phyloP scores from a whole-genome alignment of 2,797 vertebrate genomes.

The Leucoraja ocellata region DNA sequence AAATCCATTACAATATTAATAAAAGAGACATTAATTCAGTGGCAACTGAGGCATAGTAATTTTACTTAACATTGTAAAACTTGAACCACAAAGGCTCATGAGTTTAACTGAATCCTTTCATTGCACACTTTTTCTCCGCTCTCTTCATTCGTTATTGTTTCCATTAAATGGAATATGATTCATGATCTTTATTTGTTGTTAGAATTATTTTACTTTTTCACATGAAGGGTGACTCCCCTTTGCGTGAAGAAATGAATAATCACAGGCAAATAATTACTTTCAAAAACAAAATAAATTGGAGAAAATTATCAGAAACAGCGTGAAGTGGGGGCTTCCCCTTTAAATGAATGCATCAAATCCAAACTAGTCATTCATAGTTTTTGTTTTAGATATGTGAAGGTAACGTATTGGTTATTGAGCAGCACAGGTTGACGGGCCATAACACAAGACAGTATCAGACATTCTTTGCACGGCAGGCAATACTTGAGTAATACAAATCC shows the following conservation, averaged over 20 bases:
- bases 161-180: background rate
- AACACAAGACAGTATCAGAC: background rate
- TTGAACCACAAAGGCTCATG: constrained; percentile 9
- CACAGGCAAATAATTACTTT: background rate
- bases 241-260: constrained; percentile 17
- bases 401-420: background rate
- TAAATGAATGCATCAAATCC: background rate
- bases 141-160: background rate
- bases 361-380: constrained; percentile 1
- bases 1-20: constrained; percentile 27
- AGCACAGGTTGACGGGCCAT: background rate
- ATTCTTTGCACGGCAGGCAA: no score
- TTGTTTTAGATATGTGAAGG: background rate
- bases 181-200: background rate
- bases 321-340: background rate
- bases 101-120: constrained; percentile 13
- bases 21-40: constrained; percentile 30
- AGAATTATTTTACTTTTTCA: background rate
- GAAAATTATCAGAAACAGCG: background rate
- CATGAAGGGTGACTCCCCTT: constrained; percentile 25
- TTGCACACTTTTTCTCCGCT: background rate
- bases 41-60: constrained; percentile 17
- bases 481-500: background rate
- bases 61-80: constrained; percentile 2
- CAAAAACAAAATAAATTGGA: constrained; percentile 3